A percentile compares a stretch with the other conserved stretches of the same genome.
Evolutionary conservation across 2,888 invertebrate species (phyloP).

Genomic region (Drosophila mettleri): DNA sequence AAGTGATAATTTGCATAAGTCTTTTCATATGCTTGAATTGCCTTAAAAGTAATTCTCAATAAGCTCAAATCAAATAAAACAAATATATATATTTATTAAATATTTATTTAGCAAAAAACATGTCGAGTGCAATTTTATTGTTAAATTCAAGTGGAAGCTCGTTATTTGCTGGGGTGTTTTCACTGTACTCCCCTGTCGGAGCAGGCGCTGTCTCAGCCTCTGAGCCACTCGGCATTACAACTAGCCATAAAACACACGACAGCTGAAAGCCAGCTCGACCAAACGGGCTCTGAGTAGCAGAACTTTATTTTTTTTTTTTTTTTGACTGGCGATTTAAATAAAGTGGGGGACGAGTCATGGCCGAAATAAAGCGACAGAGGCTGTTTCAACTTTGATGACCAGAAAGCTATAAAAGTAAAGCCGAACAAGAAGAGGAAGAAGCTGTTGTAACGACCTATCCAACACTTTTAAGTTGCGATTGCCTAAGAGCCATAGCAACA

Average conservation of each 20-base stretch:
- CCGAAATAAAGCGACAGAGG: constrained; percentile 52
- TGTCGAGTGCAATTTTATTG: neutral
- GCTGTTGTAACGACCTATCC: constrained; percentile 18
- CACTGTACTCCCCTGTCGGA: constrained; percentile 35
- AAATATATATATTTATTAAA: neutral
- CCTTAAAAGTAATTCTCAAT: neutral
- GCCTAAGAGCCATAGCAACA: constrained; percentile 2
- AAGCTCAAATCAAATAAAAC: neutral
- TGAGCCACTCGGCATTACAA: constrained; percentile 59
- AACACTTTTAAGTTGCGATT: constrained; percentile 30
- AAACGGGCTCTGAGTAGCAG: constrained; percentile 7
- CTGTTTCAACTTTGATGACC: constrained; percentile 77
- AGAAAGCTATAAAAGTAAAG: constrained; percentile 53
- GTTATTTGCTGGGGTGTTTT: constrained; percentile 17
- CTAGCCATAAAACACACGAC: constrained; percentile 62
- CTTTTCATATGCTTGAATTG: too few species aligned
- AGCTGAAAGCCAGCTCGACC: constrained; percentile 40
- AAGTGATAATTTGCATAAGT: too few species aligned
- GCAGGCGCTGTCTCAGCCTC: too few species aligned
- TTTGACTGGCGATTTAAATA: constrained; percentile 67
- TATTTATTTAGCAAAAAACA: neutral
- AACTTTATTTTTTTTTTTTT: constrained; percentile 55
- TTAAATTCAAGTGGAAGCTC: neutral
- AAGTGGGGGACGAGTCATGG: constrained; percentile 25
- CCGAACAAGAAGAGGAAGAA: neutral